phyloP scores from a whole-genome alignment of 2,888 invertebrate genomes.

The Tenthredo notha region DNA sequence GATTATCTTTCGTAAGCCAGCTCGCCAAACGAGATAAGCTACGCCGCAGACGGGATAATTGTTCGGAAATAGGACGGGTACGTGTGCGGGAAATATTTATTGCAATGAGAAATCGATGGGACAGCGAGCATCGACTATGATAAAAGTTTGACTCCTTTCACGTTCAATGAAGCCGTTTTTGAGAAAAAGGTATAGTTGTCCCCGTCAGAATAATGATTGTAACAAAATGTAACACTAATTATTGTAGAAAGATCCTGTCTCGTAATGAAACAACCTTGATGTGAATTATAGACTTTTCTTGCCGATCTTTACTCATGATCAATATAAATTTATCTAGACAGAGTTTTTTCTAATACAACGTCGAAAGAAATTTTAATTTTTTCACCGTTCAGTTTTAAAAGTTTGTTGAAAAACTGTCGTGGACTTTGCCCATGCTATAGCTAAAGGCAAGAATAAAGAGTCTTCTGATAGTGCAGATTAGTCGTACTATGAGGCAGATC shows the following conservation, averaged over 20 bases:
- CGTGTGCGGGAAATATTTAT: background rate
- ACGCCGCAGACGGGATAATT: background rate
- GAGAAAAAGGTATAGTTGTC: background rate
- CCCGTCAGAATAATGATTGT: background rate
- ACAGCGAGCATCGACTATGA: background rate
- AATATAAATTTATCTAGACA: background rate
- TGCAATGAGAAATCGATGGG: slow-evolving; percentile 16
- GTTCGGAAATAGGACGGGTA: slow-evolving; percentile 14
- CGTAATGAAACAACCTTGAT: background rate
- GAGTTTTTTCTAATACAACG: background rate
- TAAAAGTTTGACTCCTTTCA: background rate
- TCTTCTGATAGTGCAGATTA: background rate
- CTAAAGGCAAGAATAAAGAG: background rate
- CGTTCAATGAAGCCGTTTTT: background rate
- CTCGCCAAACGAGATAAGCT: slow-evolving; percentile 6
- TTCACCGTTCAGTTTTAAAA: background rate
- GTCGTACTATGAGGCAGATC: background rate
- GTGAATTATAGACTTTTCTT: background rate
- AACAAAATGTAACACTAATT: background rate
- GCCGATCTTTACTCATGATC: background rate
- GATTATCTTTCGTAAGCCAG: slow-evolving; percentile 21
- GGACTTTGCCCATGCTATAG: background rate
- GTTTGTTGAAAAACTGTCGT: background rate
- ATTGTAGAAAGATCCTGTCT: background rate
- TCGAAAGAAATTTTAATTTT: background rate